Conservation (phyloP, 2,797 vertebrate species). For the Peromyscus nudipes region DNA sequence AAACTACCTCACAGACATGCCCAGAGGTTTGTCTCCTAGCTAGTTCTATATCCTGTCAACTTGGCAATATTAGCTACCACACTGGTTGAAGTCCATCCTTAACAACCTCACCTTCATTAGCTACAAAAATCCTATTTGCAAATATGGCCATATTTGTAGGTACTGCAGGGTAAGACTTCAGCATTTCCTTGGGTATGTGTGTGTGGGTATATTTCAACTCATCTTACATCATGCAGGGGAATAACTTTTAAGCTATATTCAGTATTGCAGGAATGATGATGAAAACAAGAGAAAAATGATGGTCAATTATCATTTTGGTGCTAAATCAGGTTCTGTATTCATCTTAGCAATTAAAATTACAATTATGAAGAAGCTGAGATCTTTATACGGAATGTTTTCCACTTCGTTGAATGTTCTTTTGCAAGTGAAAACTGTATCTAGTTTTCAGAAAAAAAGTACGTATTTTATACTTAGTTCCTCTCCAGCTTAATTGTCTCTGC, state of each 20-base stretch:
- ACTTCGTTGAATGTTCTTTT: slow-evolving; percentile 45
- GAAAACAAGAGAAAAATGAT: slow-evolving; percentile 44
- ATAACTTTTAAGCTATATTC: background rate
- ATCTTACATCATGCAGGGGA: background rate
- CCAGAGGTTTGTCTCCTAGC: background rate
- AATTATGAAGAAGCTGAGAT: slow-evolving; percentile 35
- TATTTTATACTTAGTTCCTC: slow-evolving; percentile 44
- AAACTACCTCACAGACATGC: background rate
- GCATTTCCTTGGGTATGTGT: background rate
- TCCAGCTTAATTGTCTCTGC: slow-evolving; percentile 50
- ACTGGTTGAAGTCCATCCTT: background rate
- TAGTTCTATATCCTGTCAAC: background rate
- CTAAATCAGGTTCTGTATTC: slow-evolving; percentile 49
- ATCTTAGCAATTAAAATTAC: slow-evolving; percentile 32
- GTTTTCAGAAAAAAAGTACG: slow-evolving; percentile 1
- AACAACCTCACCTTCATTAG: background rate
- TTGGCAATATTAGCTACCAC: background rate
- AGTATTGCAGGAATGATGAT: background rate
- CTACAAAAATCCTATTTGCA: background rate
- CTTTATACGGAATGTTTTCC: slow-evolving; percentile 17
- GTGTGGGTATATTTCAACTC: background rate
- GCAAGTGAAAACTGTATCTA: slow-evolving; percentile 46
- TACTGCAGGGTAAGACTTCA: background rate
- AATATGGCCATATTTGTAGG: background rate
- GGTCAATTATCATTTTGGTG: slow-evolving; percentile 15